Evolutionary conservation across 1,140 invertebrate species (phyloP).

Genomic region (Apis dorsata): DNA sequence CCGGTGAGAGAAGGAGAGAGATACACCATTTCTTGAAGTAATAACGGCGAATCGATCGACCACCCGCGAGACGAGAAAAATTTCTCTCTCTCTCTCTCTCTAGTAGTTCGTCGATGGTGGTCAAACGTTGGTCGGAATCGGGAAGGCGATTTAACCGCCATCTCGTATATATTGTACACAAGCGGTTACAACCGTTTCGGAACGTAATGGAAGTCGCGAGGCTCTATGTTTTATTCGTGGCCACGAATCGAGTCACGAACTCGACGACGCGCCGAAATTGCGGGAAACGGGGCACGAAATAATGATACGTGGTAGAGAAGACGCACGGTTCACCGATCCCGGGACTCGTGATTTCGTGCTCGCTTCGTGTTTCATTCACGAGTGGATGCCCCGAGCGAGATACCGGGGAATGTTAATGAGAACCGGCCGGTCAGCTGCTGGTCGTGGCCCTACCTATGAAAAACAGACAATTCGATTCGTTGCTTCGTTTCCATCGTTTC

Average conservation of each 20-base stretch:
- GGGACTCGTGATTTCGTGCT: conserved; percentile 56
- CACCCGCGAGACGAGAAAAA: conserved; percentile 4
- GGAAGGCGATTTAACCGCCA: conserved; percentile 9
- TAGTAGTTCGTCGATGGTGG: no score
- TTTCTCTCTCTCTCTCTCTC: no score
- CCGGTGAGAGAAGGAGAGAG: not conserved
- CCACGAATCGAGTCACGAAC: not conserved
- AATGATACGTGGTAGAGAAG: not conserved
- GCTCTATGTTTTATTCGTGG: not conserved
- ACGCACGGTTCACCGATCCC: conserved; percentile 52
- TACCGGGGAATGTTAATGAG: conserved; percentile 72
- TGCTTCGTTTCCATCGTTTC: not conserved
- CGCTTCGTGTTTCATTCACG: conserved; percentile 69
- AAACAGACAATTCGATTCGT: conserved; percentile 31
- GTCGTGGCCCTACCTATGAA: conserved; percentile 31
- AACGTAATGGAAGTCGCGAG: no score
- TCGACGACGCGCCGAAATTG: conserved; percentile 9
- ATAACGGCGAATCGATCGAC: conserved; percentile 9
- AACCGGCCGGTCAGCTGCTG: conserved; percentile 50
- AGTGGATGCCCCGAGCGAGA: conserved; percentile 68
- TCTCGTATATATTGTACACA: not conserved
- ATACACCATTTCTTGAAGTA: not conserved
- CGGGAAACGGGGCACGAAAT: conserved; percentile 7
- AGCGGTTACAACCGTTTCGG: not conserved
- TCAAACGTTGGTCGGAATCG: no score